Base-by-base conservation (phyloP, 1,140 invertebrate genomes). In the Belonocnema kinseyi region DNA sequence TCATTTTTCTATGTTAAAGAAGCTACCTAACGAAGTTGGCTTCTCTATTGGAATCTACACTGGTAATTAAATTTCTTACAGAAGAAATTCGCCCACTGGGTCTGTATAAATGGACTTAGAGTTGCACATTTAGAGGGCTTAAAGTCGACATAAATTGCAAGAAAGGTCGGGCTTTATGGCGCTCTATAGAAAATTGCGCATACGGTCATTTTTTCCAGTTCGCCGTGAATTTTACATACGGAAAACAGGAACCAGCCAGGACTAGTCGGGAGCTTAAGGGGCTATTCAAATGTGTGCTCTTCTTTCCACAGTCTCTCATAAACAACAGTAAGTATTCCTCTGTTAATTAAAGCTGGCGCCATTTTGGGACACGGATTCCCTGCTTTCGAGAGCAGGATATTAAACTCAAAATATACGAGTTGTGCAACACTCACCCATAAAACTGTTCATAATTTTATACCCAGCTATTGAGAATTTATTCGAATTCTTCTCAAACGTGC, bases 1-100 rank as follows among this genome's bases (percentile, higher is more conserved):
- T 33, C 26, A 33, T 33, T 33, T 33, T 33, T 33, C 26, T 33
- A 33, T 33, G 26, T 0, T 33, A 33, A 33, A 33, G 26, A 33
- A 33, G 26, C 26, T 33, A 5, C 3, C 26, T 33, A 33, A 33
- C 26, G 26, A 33, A 33, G 26, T 33, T 33, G 26, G 26, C 72
- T 26, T 75, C 72, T 17, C 21, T 19, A 72, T 66, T 74, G 75
- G 74, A 78, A 78, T 78, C 75, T 66, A 78, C 74, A 75, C 21
- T 72, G 17, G 58, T 50, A 50, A 61, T 66, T 61, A 40, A 66
- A 21, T 56, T 50, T 61, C 8, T 11, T 3, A 72, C 52, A 61
- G 50, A 73, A 52, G 61, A 72, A 73, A 52, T 33, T 72, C 74
- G 72, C 40, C 52, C 75, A 40, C 4, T 14, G 11, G 13, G 61